Conservation (phyloP, 2,113 vertebrate genomes). For the Typhlomys cinereus region DNA sequence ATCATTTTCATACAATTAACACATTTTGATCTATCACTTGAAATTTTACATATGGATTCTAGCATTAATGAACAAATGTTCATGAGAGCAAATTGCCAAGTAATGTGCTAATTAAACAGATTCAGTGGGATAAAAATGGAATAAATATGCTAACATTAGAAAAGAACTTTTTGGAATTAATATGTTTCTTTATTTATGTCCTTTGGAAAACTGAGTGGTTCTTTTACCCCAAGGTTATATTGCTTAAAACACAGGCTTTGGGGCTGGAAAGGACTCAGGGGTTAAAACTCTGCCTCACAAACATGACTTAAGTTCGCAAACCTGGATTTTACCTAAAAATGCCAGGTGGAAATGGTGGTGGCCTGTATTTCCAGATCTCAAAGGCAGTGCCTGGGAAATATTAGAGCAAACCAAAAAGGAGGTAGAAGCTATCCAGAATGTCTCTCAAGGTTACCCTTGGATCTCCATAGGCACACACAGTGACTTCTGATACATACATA, state of each 20-base stretch:
- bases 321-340: too few relatives aligned
- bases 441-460: too few relatives aligned
- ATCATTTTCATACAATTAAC: slow-evolving; percentile 66
- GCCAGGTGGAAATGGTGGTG: too few relatives aligned
- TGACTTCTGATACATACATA: too few relatives aligned
- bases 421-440: too few relatives aligned
- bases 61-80: slow-evolving; percentile 77
- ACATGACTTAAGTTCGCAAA: too few relatives aligned
- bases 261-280: too few relatives aligned
- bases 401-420: too few relatives aligned
- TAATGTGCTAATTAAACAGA: slow-evolving; percentile 76
- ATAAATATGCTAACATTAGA: slow-evolving; percentile 74
- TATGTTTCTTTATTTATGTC: slow-evolving; percentile 37
- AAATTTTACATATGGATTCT: slow-evolving; percentile 72
- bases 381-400: too few relatives aligned
- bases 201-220: slow-evolving; percentile 36
- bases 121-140: slow-evolving; percentile 45
- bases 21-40: slow-evolving; percentile 72
- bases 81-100: slow-evolving; percentile 74
- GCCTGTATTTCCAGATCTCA: too few relatives aligned
- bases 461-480: too few relatives aligned
- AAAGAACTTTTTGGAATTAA: slow-evolving; percentile 36
- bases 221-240: background rate
- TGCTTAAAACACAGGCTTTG: slow-evolving; percentile 1
- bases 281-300: too few relatives aligned